Conservation (phyloP, 1,140 invertebrate species). For the Euura lappo region DNA sequence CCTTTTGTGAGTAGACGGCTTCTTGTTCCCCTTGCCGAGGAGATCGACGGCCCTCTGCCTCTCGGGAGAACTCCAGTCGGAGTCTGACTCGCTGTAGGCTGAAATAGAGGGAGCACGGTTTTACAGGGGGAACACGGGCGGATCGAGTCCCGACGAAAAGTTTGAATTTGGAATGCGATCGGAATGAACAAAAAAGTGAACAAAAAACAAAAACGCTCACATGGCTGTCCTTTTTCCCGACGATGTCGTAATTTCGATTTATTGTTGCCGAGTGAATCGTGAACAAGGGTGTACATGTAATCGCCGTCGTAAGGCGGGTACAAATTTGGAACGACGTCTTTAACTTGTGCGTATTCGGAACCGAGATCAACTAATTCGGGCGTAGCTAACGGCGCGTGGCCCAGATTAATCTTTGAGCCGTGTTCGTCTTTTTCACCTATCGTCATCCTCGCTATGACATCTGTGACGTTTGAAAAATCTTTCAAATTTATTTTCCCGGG, state of each 20-base stretch:
- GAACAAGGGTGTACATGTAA: slow-evolving; percentile 66
- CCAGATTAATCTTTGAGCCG: slow-evolving; percentile 60
- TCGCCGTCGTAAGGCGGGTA: slow-evolving; percentile 66
- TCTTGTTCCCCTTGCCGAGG: slow-evolving; percentile 71
- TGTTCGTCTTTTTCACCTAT: slow-evolving; percentile 66
- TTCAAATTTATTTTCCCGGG: slow-evolving; percentile 90
- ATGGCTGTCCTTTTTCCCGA: slow-evolving; percentile 69
- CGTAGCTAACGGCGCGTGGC: slow-evolving; percentile 80
- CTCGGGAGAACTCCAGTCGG: slow-evolving; percentile 83
- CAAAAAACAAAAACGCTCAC: slow-evolving; percentile 50
- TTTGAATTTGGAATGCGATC: not conserved
- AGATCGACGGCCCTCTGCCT: slow-evolving; percentile 71
- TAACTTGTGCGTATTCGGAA: slow-evolving; percentile 71
- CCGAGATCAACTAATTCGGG: slow-evolving; percentile 81
- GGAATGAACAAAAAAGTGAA: slow-evolving; percentile 17
- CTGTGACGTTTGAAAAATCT: slow-evolving; percentile 86
- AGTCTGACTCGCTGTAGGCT: slow-evolving; percentile 87
- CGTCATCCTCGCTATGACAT: slow-evolving; percentile 82
- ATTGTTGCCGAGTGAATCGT: slow-evolving; percentile 69
- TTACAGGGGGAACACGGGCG: too few species aligned
- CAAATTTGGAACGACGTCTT: slow-evolving; percentile 67
- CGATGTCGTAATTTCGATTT: slow-evolving; percentile 67
- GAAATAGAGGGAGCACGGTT: slow-evolving; percentile 27
- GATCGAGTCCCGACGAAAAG: too few species aligned
- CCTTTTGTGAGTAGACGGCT: slow-evolving; percentile 78